A percentile compares a stretch with the other conserved stretches of the same genome.
phyloP scores from a whole-genome alignment of 2,113 vertebrate species.

The Notothenia rossii region DNA sequence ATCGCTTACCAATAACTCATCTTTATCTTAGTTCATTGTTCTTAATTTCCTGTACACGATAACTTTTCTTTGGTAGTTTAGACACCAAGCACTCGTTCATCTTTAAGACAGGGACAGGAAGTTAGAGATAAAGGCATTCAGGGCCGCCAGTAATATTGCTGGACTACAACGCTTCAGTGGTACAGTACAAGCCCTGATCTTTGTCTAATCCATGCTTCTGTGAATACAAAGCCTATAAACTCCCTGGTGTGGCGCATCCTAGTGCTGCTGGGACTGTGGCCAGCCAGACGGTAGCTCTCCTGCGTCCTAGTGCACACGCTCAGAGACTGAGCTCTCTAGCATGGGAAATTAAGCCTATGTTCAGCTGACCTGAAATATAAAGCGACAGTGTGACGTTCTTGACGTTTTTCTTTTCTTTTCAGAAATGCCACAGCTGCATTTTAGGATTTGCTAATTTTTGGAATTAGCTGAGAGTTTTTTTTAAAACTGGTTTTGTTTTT shows the following conservation, averaged over 20 bases:
- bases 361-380: slow-evolving; percentile 74
- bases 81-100: slow-evolving; percentile 63
- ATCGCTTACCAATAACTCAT: slow-evolving; percentile 76
- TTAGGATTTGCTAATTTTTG: slow-evolving; percentile 76
- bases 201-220: slow-evolving; percentile 85
- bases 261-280: slow-evolving; percentile 81
- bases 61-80: slow-evolving; percentile 72
- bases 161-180: slow-evolving; percentile 63
- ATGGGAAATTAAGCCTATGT: slow-evolving; percentile 80
- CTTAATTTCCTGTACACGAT: slow-evolving; percentile 49
- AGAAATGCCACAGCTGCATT: slow-evolving; percentile 71
- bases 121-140: slow-evolving; percentile 70
- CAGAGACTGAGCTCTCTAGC: slow-evolving; percentile 90
- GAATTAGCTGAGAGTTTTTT: slow-evolving; percentile 77
- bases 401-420: slow-evolving; percentile 50
- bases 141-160: slow-evolving; percentile 83
- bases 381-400: slow-evolving; percentile 67
- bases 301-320: slow-evolving; percentile 85
- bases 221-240: slow-evolving; percentile 86
- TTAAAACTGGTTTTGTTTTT: slow-evolving; percentile 52
- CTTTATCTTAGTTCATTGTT: slow-evolving; percentile 44
- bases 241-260: slow-evolving; percentile 75
- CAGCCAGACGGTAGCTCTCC: slow-evolving; percentile 87
- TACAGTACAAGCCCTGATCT: slow-evolving; percentile 79
- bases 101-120: slow-evolving; percentile 68